Evolutionary conservation across 2,113 vertebrate genomes (phyloP).

Genomic region (Plotosus lineatus): DNA sequence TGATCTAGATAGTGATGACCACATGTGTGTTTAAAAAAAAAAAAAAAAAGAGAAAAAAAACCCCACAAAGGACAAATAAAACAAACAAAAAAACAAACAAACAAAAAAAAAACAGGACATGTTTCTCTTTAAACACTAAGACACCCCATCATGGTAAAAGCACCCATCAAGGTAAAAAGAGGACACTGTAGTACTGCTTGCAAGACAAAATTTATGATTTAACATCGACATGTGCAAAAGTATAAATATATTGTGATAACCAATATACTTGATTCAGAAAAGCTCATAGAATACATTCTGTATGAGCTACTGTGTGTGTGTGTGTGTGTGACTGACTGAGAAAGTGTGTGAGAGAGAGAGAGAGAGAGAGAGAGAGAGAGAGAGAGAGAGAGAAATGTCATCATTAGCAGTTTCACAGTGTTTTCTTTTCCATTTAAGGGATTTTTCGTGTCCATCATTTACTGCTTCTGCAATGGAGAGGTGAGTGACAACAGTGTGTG

Average conservation of each 20-base stretch:
- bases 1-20: background rate
- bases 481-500: conserved; percentile 68
- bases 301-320: conserved; percentile 9
- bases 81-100: too few relatives aligned
- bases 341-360: too few relatives aligned
- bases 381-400: too few relatives aligned
- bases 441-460: conserved; percentile 90
- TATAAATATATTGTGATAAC: background rate
- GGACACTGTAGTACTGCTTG: background rate
- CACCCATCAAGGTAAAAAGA: too few relatives aligned
- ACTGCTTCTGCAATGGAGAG: conserved; percentile 91
- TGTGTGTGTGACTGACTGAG: too few relatives aligned
- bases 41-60: too few relatives aligned
- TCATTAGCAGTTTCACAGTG: background rate
- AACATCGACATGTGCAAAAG: background rate
- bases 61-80: too few relatives aligned
- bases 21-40: too few relatives aligned
- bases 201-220: background rate
- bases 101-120: background rate
- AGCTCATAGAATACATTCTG: background rate
- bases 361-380: too few relatives aligned
- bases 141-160: background rate
- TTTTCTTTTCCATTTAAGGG: conserved; percentile 69
- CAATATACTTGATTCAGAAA: background rate
- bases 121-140: background rate